Evolutionary conservation across 2,797 vertebrate genomes (phyloP), one percentile per base, ranked within the genome.

Genomic region (Petrocephalus sullivani): DNA sequence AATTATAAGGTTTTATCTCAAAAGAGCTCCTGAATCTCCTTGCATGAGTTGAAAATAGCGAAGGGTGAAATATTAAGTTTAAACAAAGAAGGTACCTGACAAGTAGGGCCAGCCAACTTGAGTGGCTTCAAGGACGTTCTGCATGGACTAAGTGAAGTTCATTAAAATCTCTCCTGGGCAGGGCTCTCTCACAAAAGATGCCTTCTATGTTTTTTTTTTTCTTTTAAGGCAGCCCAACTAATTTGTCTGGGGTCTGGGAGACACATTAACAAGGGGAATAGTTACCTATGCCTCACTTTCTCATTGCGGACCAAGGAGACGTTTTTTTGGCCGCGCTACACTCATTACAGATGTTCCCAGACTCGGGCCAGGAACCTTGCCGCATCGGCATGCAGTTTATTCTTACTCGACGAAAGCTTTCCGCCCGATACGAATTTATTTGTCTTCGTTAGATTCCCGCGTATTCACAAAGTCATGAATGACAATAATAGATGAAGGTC

Each of bases 121-220:
- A 94, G 93, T 92, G 54, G 88, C 93, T 95, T 95, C 95, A 95
- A 96, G 95, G 95, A 95, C 94, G 92, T 95, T 94, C 93, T 93
- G 88, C 91, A 93, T 91, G 94, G 93, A 94, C 94, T 94, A 94
- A 95, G 95, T 95, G 93, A 95, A 96, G 94, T 95, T 96, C 94
- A 95, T 96, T 95, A 95, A 92, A 95, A 94, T 95, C 92, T 94
- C 95, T 96, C 95, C 91, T 89, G 94, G 94, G 95, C 94, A 90
- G 89, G 90, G 89, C 92, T 90, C 89, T 83, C 90, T 91, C 93
- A 91, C 93, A 93, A 93, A 88, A 64, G 92, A 93, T 90, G 93
- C 94, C 93, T 93, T 94, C 87, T 92, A 93, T 93, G 92, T 92
- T 90, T 90, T 91, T 58, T 81, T 37, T 86, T 87, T 88, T 58